Conservation (phyloP, 1,140 invertebrate genomes). For the Drosophila mauritiana region DNA sequence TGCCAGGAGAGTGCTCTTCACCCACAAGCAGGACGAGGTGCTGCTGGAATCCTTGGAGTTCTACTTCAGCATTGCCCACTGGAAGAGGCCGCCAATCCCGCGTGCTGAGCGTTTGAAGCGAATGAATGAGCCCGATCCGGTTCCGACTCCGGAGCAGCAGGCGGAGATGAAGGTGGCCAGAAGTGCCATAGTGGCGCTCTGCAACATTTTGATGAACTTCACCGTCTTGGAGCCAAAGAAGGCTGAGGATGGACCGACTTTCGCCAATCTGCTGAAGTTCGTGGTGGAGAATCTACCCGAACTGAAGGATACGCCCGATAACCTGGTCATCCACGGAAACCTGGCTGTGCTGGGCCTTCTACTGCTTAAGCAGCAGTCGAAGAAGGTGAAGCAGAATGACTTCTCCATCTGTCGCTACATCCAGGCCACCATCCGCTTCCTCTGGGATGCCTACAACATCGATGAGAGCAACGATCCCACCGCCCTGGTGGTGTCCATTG, state of each 20-base stretch:
- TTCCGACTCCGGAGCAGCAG: conserved; percentile 89
- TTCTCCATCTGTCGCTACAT: conserved; percentile 95
- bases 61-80: conserved; percentile 94
- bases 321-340: conserved; percentile 93
- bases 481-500: conserved; percentile 92
- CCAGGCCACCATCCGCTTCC: conserved; percentile 93
- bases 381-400: conserved; percentile 92
- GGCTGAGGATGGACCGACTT: conserved; percentile 90
- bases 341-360: conserved; percentile 92
- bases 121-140: conserved; percentile 90
- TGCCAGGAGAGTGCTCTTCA: conserved; percentile 91
- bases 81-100: conserved; percentile 92
- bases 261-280: conserved; percentile 93
- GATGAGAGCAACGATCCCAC: conserved; percentile 93
- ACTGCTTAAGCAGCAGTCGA: conserved; percentile 92
- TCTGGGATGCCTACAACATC: conserved; percentile 96
- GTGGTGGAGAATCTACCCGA: conserved; percentile 94
- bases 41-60: conserved; percentile 91
- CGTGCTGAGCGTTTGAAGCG: conserved; percentile 90
- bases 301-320: conserved; percentile 92
- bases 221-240: conserved; percentile 93
- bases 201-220: conserved; percentile 96
- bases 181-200: conserved; percentile 93
- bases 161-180: conserved; percentile 93
- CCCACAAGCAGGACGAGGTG: conserved; percentile 91